These are phyloP conservation scores for Chelonia mydas DNA, from an alignment of 2,797 vertebrate genomes.

Conservation along the genomic window DNA sequence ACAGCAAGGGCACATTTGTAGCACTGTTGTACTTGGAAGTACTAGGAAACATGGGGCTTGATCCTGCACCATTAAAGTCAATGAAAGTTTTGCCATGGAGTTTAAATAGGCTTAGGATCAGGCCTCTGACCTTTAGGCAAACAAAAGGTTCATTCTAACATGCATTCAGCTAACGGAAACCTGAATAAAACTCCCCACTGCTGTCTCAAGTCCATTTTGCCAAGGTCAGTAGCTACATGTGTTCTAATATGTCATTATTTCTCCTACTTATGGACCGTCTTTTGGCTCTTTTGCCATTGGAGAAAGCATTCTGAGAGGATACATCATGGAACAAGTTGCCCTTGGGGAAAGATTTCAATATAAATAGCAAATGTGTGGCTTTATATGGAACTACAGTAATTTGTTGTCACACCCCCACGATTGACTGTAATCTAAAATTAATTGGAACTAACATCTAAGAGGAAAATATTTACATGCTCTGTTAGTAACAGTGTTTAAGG, in stretches of 20 bases:
- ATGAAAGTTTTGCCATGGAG: not conserved
- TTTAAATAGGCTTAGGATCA: not conserved
- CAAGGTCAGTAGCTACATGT: not conserved
- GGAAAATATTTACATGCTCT: not conserved
- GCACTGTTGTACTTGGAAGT: not conserved
- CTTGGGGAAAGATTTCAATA: not conserved
- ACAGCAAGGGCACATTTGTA: not conserved
- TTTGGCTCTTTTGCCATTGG: not conserved
- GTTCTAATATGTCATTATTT: not conserved
- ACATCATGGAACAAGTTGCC: not conserved
- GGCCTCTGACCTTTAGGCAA: not conserved
- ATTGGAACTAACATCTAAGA: not conserved
- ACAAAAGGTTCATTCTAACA: not conserved
- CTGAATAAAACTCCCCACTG: not conserved
- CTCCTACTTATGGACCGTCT: rapidly evolving
- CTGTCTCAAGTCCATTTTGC: not conserved
- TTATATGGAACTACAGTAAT: not conserved
- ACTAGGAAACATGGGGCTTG: not conserved
- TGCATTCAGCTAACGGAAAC: not conserved
- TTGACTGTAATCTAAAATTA: constrained; percentile 24
- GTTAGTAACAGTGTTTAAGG: not conserved
- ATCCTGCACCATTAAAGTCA: not conserved
- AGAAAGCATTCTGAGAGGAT: not conserved
- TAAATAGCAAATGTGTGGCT: not conserved
- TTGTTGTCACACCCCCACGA: not conserved